Base-by-base conservation (phyloP, 2,797 vertebrate species). In the Anniella stebbinsi region DNA sequence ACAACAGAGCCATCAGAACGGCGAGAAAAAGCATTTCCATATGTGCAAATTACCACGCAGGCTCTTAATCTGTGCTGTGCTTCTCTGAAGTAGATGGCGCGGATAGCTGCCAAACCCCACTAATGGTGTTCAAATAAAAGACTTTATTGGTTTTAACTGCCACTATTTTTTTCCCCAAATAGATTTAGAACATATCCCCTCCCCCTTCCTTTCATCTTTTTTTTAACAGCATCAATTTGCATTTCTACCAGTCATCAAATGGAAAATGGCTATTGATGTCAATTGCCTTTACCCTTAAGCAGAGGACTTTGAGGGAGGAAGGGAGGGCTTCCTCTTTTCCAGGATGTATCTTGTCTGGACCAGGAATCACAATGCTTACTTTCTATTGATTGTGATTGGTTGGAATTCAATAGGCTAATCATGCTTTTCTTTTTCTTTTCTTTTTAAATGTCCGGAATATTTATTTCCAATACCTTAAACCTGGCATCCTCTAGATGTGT, bases 1-100 rank as follows among this genome's bases (percentile, higher is more conserved):
- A 98, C 98, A 98, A 98, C 98, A 98, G 98, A 98, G 98, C 97
- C 98, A 97, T 98, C 94, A 94, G 97, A 97, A 97, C 95, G 96
- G 98, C 96, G 97, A 98, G 98, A 98, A 98, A 98, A 98, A 98
- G 98, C 98, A 98, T 98, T 99, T 99, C 98, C 98, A 99, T 99
- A 98, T 99, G 99, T 98, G 98, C 98, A 98, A 98, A 99, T 99
- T 98, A 99, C 98, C 98, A 98, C 97, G 96, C 97, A 97, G 97
- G 97, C 97, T 97, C 98, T 97, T 97, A 97, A 98, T 97, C 98
- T 98, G 97, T 93, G 95, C 97, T 93, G 91, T 96, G 97, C 96
- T 97, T 97, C 97, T 98, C 98, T 98, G 98, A 98, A 98, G 98
- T 98, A 94, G 96, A 97, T 97, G 97, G 97, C 1, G 90, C 93